Evolutionary conservation across 2,113 vertebrate genomes (phyloP).

Genomic region (Melanerpes formicivorus): DNA sequence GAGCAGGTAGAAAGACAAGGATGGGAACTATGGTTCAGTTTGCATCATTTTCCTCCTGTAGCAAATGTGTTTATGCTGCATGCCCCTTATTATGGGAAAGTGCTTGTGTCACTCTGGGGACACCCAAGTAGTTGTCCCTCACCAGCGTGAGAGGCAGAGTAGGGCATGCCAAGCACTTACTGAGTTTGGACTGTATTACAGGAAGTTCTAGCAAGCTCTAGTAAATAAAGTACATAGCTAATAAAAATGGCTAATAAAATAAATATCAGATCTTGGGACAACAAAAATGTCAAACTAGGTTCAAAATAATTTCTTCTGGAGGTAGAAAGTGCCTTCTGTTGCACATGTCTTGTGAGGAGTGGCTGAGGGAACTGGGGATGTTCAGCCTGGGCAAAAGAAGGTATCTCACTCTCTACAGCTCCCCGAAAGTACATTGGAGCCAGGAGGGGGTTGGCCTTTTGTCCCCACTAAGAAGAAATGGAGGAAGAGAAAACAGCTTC

Average conservation of each 20-base stretch:
- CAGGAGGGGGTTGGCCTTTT: too few species aligned
- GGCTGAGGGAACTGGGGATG: too few species aligned
- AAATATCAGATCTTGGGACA: not conserved
- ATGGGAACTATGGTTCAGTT: not conserved
- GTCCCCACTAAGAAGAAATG: too few species aligned
- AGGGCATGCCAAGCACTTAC: not conserved
- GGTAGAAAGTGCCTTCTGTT: not conserved
- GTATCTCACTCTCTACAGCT: too few species aligned
- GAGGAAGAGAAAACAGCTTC: too few species aligned
- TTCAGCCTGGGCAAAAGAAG: too few species aligned
- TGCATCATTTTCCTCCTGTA: not conserved
- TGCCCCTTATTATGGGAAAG: not conserved
- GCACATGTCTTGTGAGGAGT: too few species aligned
- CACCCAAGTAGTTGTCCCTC: not conserved
- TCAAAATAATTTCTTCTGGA: not conserved
- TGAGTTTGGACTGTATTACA: not conserved
- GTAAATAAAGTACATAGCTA: not conserved
- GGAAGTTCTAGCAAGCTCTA: not conserved
- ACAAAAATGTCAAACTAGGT: not conserved
- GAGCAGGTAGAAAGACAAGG: not conserved
- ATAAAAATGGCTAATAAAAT: not conserved
- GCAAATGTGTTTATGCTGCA: not conserved
- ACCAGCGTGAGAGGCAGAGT: rapidly evolving
- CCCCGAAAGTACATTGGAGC: too few species aligned
- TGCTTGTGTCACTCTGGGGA: not conserved